Conservation (phyloP, 2,113 vertebrate species). For the Bufo bufo region DNA sequence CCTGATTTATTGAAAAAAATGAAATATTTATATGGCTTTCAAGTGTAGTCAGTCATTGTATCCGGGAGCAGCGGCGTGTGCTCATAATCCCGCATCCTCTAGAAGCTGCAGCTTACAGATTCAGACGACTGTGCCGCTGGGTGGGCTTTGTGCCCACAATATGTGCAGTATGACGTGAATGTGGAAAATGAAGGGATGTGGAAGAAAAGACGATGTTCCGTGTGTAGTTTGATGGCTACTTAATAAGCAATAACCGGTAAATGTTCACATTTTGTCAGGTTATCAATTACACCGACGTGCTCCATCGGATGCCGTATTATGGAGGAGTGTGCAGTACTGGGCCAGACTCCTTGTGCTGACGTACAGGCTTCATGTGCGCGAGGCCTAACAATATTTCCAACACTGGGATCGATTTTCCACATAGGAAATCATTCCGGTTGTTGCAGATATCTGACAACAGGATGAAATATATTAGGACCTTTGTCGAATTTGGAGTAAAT, state of each 20-base stretch:
- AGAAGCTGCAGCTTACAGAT: slow-evolving; percentile 26
- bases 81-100: slow-evolving; percentile 39
- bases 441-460: background rate
- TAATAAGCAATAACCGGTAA: background rate
- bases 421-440: background rate
- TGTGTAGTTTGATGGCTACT: background rate
- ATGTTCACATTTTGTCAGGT: background rate
- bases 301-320: background rate
- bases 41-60: slow-evolving; percentile 41
- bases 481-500: too few species aligned
- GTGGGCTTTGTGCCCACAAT: slow-evolving; percentile 3
- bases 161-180: background rate
- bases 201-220: background rate
- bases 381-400: background rate
- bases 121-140: slow-evolving; percentile 5
- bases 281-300: background rate
- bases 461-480: too few species aligned
- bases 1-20: slow-evolving; percentile 50
- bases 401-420: background rate
- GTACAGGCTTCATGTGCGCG: background rate
- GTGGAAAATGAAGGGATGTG: background rate
- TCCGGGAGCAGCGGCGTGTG: slow-evolving; percentile 44
- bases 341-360: background rate
- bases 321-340: background rate
- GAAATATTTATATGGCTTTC: slow-evolving; percentile 50